Conservation (phyloP, 2,113 vertebrate genomes). For the Percina caprodes region DNA sequence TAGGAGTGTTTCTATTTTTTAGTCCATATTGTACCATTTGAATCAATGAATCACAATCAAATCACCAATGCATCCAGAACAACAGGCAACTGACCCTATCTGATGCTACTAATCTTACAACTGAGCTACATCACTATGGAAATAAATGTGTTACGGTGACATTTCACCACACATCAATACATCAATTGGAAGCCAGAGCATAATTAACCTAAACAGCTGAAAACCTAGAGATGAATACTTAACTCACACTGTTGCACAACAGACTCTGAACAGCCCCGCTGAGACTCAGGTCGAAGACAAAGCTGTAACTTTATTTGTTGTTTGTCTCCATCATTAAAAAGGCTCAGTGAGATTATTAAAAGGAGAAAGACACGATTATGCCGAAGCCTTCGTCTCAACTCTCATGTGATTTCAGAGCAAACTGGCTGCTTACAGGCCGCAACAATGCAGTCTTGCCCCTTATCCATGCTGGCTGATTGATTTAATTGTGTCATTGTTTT, state of each 20-base stretch:
- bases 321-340: constrained; percentile 52
- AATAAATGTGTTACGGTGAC: neutral
- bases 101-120: neutral
- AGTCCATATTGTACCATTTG: neutral
- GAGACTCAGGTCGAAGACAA: constrained; percentile 47
- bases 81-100: neutral
- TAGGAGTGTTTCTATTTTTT: neutral
- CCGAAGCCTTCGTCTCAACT: constrained; percentile 27
- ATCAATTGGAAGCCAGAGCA: constrained; percentile 8
- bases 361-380: constrained; percentile 36
- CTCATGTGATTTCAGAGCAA: constrained; percentile 62
- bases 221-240: constrained; percentile 37
- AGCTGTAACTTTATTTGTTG: constrained; percentile 41
- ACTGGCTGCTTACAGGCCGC: constrained; percentile 41
- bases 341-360: constrained; percentile 62
- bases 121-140: neutral
- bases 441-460: constrained; percentile 51
- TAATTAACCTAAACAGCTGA: constrained; percentile 24
- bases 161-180: neutral
- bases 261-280: neutral
- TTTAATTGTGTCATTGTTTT: constrained; percentile 77
- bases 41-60: neutral
- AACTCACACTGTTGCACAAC: neutral
- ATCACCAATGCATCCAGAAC: neutral
- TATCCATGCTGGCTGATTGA: constrained; percentile 70